Evolutionary conservation across 2,888 invertebrate genomes (phyloP).

Genomic region (Conops quadrifasciatus): DNA sequence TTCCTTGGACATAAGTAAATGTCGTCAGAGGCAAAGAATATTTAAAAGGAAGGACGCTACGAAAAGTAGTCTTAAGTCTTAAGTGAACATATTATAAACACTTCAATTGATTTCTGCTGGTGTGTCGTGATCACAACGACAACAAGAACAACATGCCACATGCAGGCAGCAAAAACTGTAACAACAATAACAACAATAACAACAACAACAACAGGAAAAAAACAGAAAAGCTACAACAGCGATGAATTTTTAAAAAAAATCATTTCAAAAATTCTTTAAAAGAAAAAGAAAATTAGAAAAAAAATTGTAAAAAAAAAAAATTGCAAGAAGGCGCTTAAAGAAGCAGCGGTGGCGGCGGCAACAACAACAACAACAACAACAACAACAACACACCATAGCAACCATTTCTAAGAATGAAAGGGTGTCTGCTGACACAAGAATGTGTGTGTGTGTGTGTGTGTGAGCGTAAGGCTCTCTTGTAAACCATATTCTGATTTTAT

Average conservation of each 20-base stretch:
- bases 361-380: conserved; percentile 12
- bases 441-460: conserved; percentile 29
- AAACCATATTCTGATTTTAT: conserved; percentile 56
- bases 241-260: conserved; percentile 12
- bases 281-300: conserved; percentile 13
- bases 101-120: conserved; percentile 39
- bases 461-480: conserved; percentile 45
- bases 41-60: neutral
- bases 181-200: neutral
- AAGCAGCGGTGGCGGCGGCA: conserved; percentile 11
- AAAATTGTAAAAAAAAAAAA: conserved; percentile 6
- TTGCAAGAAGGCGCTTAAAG: neutral
- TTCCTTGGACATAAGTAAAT: too few relatives aligned
- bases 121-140: neutral
- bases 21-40: neutral
- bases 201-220: neutral
- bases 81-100: conserved; percentile 43
- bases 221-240: neutral
- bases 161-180: conserved; percentile 4
- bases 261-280: conserved; percentile 11
- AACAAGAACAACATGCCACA: too few relatives aligned
- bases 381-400: neutral
- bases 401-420: conserved; percentile 35
- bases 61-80: neutral
- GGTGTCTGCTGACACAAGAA: conserved; percentile 2